These are phyloP conservation scores for Anastrepha ludens DNA, from an alignment of 1,140 invertebrate species.

Conservation along the genomic window DNA sequence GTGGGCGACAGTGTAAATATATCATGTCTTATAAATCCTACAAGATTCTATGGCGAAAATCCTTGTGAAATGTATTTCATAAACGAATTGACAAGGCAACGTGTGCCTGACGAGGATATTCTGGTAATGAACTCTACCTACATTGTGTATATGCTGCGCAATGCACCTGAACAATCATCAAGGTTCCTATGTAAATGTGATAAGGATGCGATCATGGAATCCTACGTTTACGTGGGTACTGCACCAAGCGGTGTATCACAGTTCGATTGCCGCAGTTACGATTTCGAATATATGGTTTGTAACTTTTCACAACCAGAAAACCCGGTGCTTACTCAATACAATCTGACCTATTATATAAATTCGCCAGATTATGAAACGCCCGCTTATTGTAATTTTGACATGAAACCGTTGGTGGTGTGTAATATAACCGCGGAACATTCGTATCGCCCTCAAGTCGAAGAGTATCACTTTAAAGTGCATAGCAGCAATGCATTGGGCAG, in stretches of 20 bases:
- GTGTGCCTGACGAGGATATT: constrained; percentile 40
- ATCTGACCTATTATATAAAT: constrained; percentile 53
- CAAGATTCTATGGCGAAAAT: constrained; percentile 27
- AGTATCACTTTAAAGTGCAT: constrained; percentile 54
- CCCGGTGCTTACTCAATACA: constrained; percentile 55
- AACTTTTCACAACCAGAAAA: constrained; percentile 57
- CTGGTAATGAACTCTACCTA: constrained; percentile 16
- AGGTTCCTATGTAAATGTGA: constrained; percentile 53
- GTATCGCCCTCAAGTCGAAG: constrained; percentile 37
- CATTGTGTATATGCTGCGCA: constrained; percentile 55
- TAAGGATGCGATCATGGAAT: constrained; percentile 50
- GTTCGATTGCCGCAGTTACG: constrained; percentile 53
- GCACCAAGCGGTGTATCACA: constrained; percentile 2
- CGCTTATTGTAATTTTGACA: constrained; percentile 54
- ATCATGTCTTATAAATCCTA: constrained; percentile 55
- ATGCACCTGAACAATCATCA: constrained; percentile 47
- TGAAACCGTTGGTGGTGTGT: constrained; percentile 53
- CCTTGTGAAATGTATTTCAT: constrained; percentile 52
- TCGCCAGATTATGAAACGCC: constrained; percentile 46
- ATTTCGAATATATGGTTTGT: constrained; percentile 58
- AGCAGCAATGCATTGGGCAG: constrained; percentile 41
- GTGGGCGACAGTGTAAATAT: constrained; percentile 55
- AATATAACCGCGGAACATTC: constrained; percentile 53
- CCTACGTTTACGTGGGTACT: constrained; percentile 54
- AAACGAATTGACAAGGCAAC: constrained; percentile 8